A percentile compares a stretch with the other conserved stretches of the same genome.
Evolutionary conservation across 92 coral and sea anemone genomes (phyloP).

Genomic region (Porites cylindrica): DNA sequence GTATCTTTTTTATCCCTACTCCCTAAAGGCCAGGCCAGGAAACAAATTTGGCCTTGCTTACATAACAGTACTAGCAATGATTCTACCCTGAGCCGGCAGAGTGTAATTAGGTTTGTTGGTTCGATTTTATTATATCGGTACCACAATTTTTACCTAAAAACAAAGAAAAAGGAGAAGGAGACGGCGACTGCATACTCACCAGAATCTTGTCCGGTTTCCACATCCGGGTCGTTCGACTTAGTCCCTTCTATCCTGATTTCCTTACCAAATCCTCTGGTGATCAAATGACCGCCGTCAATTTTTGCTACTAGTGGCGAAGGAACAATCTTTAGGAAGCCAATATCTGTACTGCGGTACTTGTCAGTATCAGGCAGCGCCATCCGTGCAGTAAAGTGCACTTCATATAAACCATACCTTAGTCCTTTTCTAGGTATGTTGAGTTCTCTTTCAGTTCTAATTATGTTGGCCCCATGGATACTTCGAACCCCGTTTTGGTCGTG

Average conservation of each 20-base stretch:
- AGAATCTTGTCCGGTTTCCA: constrained; percentile 36
- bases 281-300: constrained; percentile 57
- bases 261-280: constrained; percentile 69
- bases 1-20: no score
- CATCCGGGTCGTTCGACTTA: constrained; percentile 62
- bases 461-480: constrained; percentile 7
- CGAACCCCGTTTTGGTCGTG: constrained; percentile 4
- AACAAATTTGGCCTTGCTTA: no score
- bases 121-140: no score
- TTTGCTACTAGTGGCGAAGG: constrained; percentile 60
- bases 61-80: no score
- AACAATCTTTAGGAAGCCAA: constrained; percentile 55
- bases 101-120: no score
- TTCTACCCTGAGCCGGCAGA: no score
- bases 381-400: constrained; percentile 46
- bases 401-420: constrained; percentile 50
- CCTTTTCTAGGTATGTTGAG: constrained; percentile 38
- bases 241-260: constrained; percentile 50
- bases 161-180: no score
- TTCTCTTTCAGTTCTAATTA: constrained; percentile 7
- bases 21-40: no score
- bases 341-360: constrained; percentile 33
- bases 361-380: constrained; percentile 36
- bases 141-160: no score
- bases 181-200: constrained; percentile 14